Evolutionary conservation across 2,888 invertebrate genomes (phyloP), one percentile per base, ranked within the genome.

Genomic region (Stenotaenia linearis): DNA sequence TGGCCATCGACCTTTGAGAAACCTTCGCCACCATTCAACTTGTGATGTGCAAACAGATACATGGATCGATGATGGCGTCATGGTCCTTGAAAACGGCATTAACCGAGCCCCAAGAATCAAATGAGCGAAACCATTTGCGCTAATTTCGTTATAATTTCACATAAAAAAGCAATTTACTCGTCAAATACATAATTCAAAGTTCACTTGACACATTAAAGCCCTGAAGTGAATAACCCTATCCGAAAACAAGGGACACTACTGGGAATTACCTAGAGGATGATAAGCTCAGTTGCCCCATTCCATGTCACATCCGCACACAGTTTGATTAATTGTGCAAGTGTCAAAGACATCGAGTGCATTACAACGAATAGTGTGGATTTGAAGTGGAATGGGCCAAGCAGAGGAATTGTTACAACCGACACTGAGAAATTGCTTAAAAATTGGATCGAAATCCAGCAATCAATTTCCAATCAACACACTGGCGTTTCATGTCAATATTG

Each of bases 221-320:
- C 61, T 25, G 25, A 61, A 56, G 25, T 28, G 28, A 61, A 61
- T 28, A 61, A 61, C 25, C 28, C 61, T 25, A 25, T 61, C 61
- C 25, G 9, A 7, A 56, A 56, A 61, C 61, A 25, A 61, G 25
- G 61, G 61, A 61, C 25, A 25, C 61, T 61, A 61, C 61, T 61
- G 61, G 61, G 61, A 12, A 25, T 32, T 45, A 61, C 61, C 61
- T 61, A 61, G 3, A 61, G 61, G 61, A 61, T 45, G n/a, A 45
- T 32, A 32, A 56, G 21, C 21, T 25, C 75, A 32, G 75, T 9
- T 78, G 82, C 80, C 81, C 81, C 81, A 82, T 81, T 81, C 81
- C 81, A 82, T 81, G 81, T 81, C 81, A 82, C 80, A 81, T 82
- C 82, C 81, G 75, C 80, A 80, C 80, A 80, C 79, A 12, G 80